A percentile compares a stretch with the other conserved stretches of the same genome.
Conservation (phyloP, 2,113 vertebrate species). For the Muntiacus muntjak region DNA sequence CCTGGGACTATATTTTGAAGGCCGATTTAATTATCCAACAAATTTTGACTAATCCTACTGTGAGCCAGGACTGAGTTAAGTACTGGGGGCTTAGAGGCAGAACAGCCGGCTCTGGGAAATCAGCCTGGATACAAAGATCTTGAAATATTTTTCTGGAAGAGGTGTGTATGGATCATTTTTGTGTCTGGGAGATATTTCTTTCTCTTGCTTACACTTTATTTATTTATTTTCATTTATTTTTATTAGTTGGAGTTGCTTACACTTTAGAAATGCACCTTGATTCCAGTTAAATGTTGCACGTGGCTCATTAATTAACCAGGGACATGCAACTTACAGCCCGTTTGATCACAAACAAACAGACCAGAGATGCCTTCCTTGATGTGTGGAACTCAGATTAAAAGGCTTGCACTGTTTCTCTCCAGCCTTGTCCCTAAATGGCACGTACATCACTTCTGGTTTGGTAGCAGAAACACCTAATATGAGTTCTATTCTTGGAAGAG, state of each 20-base stretch:
- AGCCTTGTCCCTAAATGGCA: accelerated
- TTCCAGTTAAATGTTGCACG: not conserved
- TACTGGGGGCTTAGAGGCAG: not conserved
- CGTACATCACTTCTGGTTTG: not conserved
- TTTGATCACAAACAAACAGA: not conserved
- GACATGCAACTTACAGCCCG: not conserved
- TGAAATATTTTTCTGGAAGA: not conserved
- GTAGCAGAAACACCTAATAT: not conserved
- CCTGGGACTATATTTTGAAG: not conserved
- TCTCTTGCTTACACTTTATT: not conserved
- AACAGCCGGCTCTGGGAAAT: not conserved
- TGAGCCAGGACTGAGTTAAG: not conserved
- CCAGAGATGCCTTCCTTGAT: not conserved
- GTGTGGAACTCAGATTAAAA: accelerated
- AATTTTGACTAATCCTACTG: not conserved
- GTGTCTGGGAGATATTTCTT: not conserved
- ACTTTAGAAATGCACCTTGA: not conserved
- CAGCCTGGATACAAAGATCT: not conserved
- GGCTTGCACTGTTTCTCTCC: not conserved
- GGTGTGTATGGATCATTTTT: not conserved
- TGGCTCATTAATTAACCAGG: not conserved
- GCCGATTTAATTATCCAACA: not conserved
- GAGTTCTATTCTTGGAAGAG: not conserved
- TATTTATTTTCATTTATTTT: no score
- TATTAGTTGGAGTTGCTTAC: not conserved